Conservation (phyloP, 2,888 invertebrate genomes). For the Drosophila bunnanda region DNA sequence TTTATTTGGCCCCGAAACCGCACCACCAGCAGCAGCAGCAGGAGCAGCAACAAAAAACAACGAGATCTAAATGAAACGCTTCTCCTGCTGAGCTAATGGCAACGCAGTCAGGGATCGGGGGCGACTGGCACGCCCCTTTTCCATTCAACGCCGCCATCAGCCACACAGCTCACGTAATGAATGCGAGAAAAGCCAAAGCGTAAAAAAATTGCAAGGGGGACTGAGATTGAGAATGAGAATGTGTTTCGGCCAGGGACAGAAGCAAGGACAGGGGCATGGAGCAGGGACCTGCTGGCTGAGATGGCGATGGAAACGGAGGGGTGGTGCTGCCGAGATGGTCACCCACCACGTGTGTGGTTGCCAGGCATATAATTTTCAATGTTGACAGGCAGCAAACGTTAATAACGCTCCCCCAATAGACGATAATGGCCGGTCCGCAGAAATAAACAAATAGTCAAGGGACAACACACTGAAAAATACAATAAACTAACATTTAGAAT, state of each 20-base stretch:
- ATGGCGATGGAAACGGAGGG: not conserved
- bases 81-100: constrained; percentile 68
- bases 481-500: not conserved
- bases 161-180: constrained; percentile 77
- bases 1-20: constrained; percentile 63
- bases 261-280: not conserved
- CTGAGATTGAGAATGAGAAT: constrained; percentile 32
- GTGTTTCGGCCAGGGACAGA: not conserved
- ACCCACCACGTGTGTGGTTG: constrained; percentile 44
- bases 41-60: constrained; percentile 35
- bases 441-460: constrained; percentile 52
- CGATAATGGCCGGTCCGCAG: constrained; percentile 64
- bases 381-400: constrained; percentile 78
- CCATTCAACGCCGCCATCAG: constrained; percentile 41
- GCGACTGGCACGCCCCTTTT: constrained; percentile 19
- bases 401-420: constrained; percentile 72
- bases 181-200: constrained; percentile 61
- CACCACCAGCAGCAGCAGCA: constrained; percentile 10
- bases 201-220: constrained; percentile 58
- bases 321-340: constrained; percentile 5
- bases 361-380: constrained; percentile 75
- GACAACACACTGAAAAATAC: constrained; percentile 3
- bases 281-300: not conserved
- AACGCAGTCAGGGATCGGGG: constrained; percentile 13
- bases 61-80: constrained; percentile 66